Conservation (phyloP, 2,797 vertebrate genomes). For the Uromys caudimaculatus region DNA sequence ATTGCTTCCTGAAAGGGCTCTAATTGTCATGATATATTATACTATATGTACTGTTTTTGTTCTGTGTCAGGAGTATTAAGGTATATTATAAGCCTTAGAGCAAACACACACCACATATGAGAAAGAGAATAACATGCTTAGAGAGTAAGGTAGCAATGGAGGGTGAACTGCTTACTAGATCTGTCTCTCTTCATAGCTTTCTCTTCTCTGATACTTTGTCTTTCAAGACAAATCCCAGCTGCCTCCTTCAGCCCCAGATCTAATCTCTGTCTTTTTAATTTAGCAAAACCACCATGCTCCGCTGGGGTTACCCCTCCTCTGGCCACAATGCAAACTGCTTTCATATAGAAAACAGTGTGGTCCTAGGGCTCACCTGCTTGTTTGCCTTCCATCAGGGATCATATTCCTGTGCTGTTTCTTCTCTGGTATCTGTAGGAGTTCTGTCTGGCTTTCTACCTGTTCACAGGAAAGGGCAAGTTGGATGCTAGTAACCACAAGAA, state of each 20-base stretch:
- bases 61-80: conserved; percentile 35
- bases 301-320: not conserved
- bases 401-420: not conserved
- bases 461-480: not conserved
- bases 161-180: not conserved
- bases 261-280: not conserved
- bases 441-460: not conserved
- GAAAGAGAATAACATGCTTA: not conserved
- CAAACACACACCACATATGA: not conserved
- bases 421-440: not conserved
- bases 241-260: not conserved
- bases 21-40: not conserved
- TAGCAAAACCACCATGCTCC: not conserved
- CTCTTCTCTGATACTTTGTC: not conserved
- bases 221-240: conserved; percentile 22
- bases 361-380: not conserved
- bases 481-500: not conserved
- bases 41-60: not conserved
- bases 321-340: not conserved
- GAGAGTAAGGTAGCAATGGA: not conserved
- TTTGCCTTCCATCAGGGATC: not conserved
- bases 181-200: not conserved
- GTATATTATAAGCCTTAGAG: not conserved
- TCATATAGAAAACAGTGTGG: not conserved
- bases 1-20: not conserved